Conservation (phyloP, 37 sponge, comb jelly and placozoan species). For the Oscarella lobularis region DNA sequence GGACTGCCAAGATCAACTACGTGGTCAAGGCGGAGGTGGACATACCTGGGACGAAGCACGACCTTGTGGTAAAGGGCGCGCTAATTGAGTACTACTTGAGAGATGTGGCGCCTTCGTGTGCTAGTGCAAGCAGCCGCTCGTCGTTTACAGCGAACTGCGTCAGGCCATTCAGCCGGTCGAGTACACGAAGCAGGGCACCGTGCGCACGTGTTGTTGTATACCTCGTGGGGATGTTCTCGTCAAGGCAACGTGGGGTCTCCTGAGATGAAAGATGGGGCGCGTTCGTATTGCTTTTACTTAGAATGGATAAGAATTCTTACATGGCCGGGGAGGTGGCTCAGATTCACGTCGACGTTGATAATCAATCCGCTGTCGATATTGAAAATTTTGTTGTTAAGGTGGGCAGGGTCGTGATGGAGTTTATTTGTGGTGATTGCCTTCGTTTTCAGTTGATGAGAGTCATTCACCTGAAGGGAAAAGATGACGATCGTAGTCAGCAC, state of each 20-base stretch:
- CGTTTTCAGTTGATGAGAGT: conserved; percentile 3
- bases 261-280: too few species aligned
- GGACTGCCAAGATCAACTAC: conserved; percentile 5
- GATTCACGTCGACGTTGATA: conserved; percentile 5
- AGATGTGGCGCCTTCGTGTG: not conserved
- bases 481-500: not conserved
- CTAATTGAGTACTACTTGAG: not conserved
- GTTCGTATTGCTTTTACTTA: not conserved
- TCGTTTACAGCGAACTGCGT: not conserved
- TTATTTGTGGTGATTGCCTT: too few species aligned
- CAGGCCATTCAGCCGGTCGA: not conserved
- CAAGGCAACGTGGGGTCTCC: not conserved
- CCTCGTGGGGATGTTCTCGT: conserved; percentile 10
- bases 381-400: conserved; percentile 8
- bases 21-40: conserved; percentile 8
- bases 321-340: conserved; percentile 1
- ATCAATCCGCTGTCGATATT: conserved; percentile 9
- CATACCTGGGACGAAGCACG: conserved; percentile 4
- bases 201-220: conserved; percentile 4
- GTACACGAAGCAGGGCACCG: conserved; percentile 5
- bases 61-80: not conserved
- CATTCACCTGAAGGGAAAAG: not conserved
- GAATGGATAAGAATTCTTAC: conserved; percentile 8
- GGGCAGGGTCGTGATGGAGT: too few species aligned
- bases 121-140: conserved; percentile 4